Conservation (phyloP, 2,888 invertebrate genomes). For the Archips xylosteana region DNA sequence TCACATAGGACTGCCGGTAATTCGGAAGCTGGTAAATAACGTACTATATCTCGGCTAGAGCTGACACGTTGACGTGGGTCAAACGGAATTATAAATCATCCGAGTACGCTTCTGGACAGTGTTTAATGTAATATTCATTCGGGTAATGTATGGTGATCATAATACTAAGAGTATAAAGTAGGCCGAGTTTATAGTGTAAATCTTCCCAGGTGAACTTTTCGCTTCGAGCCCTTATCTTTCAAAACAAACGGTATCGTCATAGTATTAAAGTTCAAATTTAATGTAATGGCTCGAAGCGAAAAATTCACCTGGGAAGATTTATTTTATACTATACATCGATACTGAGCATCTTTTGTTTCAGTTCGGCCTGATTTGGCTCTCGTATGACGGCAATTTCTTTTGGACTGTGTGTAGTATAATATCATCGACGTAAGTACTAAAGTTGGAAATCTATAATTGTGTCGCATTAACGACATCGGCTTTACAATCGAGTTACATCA, state of each 20-base stretch:
- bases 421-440: background rate
- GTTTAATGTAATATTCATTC: slow-evolving; percentile 65
- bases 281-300: too few species aligned
- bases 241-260: too few species aligned
- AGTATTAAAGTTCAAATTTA: too few species aligned
- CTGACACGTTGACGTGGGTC: slow-evolving; percentile 51
- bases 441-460: slow-evolving; percentile 11
- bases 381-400: slow-evolving; percentile 3
- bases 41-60: slow-evolving; percentile 35
- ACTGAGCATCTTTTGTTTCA: slow-evolving; percentile 27
- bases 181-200: slow-evolving; percentile 64
- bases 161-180: slow-evolving; percentile 57
- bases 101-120: slow-evolving; percentile 55
- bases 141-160: slow-evolving; percentile 56
- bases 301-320: too few species aligned
- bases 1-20: slow-evolving; percentile 31
- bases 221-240: too few species aligned
- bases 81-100: slow-evolving; percentile 70
- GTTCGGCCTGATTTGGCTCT: slow-evolving; percentile 26
- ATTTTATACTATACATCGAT: too few species aligned
- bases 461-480: background rate
- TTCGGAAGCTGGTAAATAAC: slow-evolving; percentile 39
- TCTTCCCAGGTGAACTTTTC: too few species aligned
- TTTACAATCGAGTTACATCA: slow-evolving; percentile 38
- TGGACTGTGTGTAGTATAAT: background rate